Percentiles rank a stretch among this genome's conserved stretches.
These are phyloP conservation scores for Telmatherina bonti DNA, from an alignment of 2,797 vertebrate genomes.

Conservation along the genomic window DNA sequence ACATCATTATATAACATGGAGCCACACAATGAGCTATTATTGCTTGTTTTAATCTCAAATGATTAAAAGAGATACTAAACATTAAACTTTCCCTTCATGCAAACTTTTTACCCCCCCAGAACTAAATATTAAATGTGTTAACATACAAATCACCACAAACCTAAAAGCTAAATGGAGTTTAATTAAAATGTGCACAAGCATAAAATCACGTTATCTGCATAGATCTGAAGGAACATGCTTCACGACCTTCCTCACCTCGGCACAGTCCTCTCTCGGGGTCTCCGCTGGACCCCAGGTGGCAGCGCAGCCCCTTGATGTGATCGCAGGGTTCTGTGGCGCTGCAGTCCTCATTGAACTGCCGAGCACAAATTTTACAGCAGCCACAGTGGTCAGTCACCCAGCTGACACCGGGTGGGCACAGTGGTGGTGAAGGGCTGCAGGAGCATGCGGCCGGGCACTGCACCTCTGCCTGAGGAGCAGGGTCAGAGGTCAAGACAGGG, in stretches of 20 bases:
- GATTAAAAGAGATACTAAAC: background rate
- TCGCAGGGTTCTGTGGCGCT: slow-evolving; percentile 77
- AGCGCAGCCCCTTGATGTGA: slow-evolving; percentile 85
- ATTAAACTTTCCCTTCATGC: too few relatives aligned
- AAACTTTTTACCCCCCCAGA: too few relatives aligned
- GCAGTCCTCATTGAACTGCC: slow-evolving; percentile 85
- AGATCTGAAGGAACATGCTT: too few relatives aligned
- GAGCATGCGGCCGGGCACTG: slow-evolving; percentile 73
- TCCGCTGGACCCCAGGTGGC: slow-evolving; percentile 80
- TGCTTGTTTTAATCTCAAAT: background rate
- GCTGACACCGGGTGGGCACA: slow-evolving; percentile 78
- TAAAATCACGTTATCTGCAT: too few relatives aligned
- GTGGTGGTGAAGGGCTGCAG: slow-evolving; percentile 59
- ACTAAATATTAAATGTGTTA: too few relatives aligned
- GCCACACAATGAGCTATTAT: background rate
- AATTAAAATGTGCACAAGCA: too few relatives aligned
- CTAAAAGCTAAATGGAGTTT: too few relatives aligned
- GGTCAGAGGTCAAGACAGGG: slow-evolving; percentile 35
- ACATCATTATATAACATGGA: background rate
- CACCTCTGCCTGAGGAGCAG: slow-evolving; percentile 54
- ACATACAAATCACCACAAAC: too few relatives aligned
- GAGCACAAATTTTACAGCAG: slow-evolving; percentile 84
- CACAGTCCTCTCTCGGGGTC: slow-evolving; percentile 79
- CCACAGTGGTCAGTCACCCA: slow-evolving; percentile 78
- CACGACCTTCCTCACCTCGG: slow-evolving; percentile 68